Base-by-base conservation (phyloP, 2,113 vertebrate genomes). In the Plecturocebus donacophilus region DNA sequence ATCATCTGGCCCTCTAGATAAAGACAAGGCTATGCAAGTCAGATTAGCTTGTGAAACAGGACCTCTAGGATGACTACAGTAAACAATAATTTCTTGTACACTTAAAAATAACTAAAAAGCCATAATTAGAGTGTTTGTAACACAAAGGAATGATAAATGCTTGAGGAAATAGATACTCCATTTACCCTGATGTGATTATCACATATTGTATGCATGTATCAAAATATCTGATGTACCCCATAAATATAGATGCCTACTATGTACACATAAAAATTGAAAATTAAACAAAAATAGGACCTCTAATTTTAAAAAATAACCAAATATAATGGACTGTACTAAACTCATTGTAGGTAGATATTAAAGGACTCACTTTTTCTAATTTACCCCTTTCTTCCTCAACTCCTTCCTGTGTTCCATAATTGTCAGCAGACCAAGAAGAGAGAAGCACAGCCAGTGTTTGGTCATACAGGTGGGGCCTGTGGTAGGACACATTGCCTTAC, bases 1-100 rank as follows among this genome's bases (percentile, higher is more conserved):
- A 87, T 95, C 79, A 75, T 96, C 58, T 90, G 47, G 20, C 49
- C 84, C 47, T 54, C 52, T 92, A 80, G 71, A 94, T 91, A 91
- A 97, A 93, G 58, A 91, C 52, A 61, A 95, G 64, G 17, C 47
- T 90, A 73, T 42, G 38, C 83, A 79, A 82, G 66, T 93, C 86
- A 64, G 23, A 82, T 79, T 83, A 35, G 0, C 93, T 96, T 96
- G 49, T 95, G 75, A 93, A 96, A 91, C 49, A 81, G 19, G 56
- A 75, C 75, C 42, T 56, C 21, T 73, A 73, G 61, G 61, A 64
- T 64, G 61, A 64, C 61, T 64, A 64, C 61, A 64, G 61, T 64
- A 64, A 64, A 64, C 61, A 64, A 32, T 64, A 64, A 64, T 64
- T 64, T 64, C 61, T 64, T 30, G 61, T 64, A 64, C 61, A 64